A percentile compares a stretch with the other conserved stretches of the same genome.
phyloP scores from a whole-genome alignment of 1,140 invertebrate genomes.

The Odontomachus brunneus region DNA sequence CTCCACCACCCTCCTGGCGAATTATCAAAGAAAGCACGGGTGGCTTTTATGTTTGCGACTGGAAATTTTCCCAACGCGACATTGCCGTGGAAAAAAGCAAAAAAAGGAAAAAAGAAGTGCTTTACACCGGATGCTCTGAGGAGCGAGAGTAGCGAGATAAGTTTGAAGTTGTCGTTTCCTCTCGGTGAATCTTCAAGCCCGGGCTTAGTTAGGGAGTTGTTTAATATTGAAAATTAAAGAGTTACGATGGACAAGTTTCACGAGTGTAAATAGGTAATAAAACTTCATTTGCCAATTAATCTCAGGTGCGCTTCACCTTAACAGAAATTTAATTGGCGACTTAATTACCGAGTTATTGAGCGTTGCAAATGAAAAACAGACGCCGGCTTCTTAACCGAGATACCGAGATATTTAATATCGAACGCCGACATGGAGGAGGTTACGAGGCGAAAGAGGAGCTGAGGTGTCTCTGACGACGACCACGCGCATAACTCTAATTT shows the following conservation, averaged over 20 bases:
- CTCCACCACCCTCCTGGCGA: slow-evolving; percentile 51
- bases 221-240: slow-evolving; percentile 58
- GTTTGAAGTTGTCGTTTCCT: slow-evolving; percentile 20
- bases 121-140: slow-evolving; percentile 24
- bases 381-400: background rate
- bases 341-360: slow-evolving; percentile 48
- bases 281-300: slow-evolving; percentile 55
- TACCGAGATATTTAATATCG: slow-evolving; percentile 4
- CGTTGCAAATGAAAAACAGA: slow-evolving; percentile 19
- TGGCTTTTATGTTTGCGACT: background rate
- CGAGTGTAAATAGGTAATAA: slow-evolving; percentile 54
- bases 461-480: too few relatives aligned
- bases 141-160: slow-evolving; percentile 16
- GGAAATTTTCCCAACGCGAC: slow-evolving; percentile 46
- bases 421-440: background rate
- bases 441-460: too few relatives aligned
- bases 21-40: slow-evolving; percentile 29
- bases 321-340: slow-evolving; percentile 51
- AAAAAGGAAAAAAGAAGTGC: background rate
- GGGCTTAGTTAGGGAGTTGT: slow-evolving; percentile 37
- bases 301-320: slow-evolving; percentile 38
- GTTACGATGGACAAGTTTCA: slow-evolving; percentile 37
- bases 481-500: background rate
- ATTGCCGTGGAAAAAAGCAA: slow-evolving; percentile 28
- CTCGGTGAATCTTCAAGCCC: slow-evolving; percentile 34